Base-by-base conservation (phyloP, 37 sponge, comb jelly and placozoan species). In the Chondrosia reniformis region DNA sequence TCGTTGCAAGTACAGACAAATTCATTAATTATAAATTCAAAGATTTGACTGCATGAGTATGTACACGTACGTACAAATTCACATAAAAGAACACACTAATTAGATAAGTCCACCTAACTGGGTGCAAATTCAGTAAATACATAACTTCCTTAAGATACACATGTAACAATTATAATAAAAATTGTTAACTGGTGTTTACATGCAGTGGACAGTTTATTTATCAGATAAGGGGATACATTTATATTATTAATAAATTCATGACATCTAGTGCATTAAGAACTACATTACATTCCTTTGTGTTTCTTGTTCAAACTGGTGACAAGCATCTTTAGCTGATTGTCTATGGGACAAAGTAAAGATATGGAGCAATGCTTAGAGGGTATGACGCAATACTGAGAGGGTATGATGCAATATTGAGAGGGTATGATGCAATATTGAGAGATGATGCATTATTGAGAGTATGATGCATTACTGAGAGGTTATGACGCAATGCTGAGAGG, bases 201-300 rank as follows among this genome's bases (percentile, higher is more conserved):
- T 28, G 27, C n/a, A 3, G 27, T 28, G 27, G 58, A 28, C 2
- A 8, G 58, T 56, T 56, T 56, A 56, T 56, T 2, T 6, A 8
- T 6, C n/a, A n/a, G n/a, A n/a, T n/a, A n/a, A n/a, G n/a, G n/a
- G n/a, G n/a, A n/a, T 56, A 8, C 7, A 56, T 56, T 28, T 56
- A 56, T 56, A 56, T 4, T 56, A 28, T 24, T 56, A 6, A 28
- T 2, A 28, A 8, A 28, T 56, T 56, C 3, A 56, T 28, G 58
- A 28, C 3, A 19, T 12, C 58, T 56, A 56, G 58, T 56, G 27
- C 27, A 8, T 28, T 56, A 56, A 28, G 27, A 56, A 24, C n/a
- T 56, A 28, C 58, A 56, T 3, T 24, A 28, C 58, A 56, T 69
- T 66, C 3, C 19, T 40, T 69, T 39, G 72, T 69, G 72, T 69